phyloP scores from a whole-genome alignment of 2,888 invertebrate genomes.

The Tricholauxania praeusta region DNA sequence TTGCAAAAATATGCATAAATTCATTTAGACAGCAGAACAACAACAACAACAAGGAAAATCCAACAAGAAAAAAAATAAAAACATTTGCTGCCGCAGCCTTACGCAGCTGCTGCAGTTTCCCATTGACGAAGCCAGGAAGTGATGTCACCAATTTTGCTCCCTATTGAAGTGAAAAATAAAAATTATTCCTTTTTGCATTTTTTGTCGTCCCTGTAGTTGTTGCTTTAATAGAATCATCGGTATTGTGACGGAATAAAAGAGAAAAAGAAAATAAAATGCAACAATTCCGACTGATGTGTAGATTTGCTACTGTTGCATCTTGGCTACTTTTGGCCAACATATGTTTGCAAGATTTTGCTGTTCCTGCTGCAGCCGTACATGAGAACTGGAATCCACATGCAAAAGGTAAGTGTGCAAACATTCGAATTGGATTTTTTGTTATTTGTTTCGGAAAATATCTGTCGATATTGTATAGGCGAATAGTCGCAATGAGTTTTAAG shows the following conservation, averaged over 20 bases:
- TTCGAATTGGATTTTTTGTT: background rate
- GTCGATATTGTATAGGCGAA: no score
- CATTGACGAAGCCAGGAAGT: conserved; percentile 46
- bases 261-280: conserved; percentile 21
- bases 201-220: conserved; percentile 3
- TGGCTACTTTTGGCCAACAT: conserved; percentile 52
- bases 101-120: background rate
- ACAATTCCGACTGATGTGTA: conserved; percentile 47
- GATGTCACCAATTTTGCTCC: conserved; percentile 56
- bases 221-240: background rate
- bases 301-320: conserved; percentile 40
- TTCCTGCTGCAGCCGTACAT: conserved; percentile 17
- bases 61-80: background rate
- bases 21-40: background rate
- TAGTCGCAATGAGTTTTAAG: no score
- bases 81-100: background rate
- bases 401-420: conserved; percentile 22
- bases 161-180: conserved; percentile 42
- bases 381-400: conserved; percentile 25
- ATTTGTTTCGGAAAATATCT: background rate
- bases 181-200: background rate
- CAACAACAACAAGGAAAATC: background rate
- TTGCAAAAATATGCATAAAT: background rate
- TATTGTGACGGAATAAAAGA: background rate
- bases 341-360: conserved; percentile 51